Percentiles rank a stretch among this genome's conserved stretches.
phyloP scores from a whole-genome alignment of 92 coral and sea anemone species.

The Virgularia gustaviana region DNA sequence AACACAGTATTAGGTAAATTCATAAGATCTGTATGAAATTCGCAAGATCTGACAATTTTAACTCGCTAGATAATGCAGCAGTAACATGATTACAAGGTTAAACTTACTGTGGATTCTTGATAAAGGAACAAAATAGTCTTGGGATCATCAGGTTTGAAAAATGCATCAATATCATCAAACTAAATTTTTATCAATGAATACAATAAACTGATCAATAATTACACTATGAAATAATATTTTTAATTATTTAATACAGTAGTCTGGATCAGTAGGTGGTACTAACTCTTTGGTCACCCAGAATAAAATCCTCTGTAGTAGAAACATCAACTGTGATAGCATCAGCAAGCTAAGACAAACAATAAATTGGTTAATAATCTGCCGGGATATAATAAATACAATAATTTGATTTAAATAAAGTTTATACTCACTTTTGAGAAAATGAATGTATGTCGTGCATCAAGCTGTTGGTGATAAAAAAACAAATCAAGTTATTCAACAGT shows the following conservation, averaged over 20 bases:
- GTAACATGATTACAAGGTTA: too few species aligned
- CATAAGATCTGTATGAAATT: background rate
- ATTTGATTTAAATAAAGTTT: background rate
- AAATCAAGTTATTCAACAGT: background rate
- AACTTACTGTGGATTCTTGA: slow-evolving; percentile 79
- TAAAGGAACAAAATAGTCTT: slow-evolving; percentile 74
- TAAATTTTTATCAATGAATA: too few species aligned
- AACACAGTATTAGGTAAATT: background rate
- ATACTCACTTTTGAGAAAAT: slow-evolving; percentile 67
- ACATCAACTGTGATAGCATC: slow-evolving; percentile 64
- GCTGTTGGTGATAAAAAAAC: slow-evolving; percentile 24
- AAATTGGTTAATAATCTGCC: too few species aligned
- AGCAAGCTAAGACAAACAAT: slow-evolving; percentile 58
- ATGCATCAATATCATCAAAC: slow-evolving; percentile 78
- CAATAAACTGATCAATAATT: background rate
- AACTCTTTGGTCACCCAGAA: slow-evolving; percentile 86
- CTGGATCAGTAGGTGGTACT: background rate
- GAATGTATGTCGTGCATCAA: slow-evolving; percentile 71
- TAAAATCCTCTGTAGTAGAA: slow-evolving; percentile 70
- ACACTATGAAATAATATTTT: background rate
- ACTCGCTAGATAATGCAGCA: background rate
- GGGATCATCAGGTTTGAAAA: slow-evolving; percentile 80
- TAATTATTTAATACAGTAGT: background rate
- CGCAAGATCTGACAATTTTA: background rate
- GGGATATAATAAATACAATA: too few species aligned